Conservation (phyloP, 2,888 invertebrate species). For the Orthosia gothica region DNA sequence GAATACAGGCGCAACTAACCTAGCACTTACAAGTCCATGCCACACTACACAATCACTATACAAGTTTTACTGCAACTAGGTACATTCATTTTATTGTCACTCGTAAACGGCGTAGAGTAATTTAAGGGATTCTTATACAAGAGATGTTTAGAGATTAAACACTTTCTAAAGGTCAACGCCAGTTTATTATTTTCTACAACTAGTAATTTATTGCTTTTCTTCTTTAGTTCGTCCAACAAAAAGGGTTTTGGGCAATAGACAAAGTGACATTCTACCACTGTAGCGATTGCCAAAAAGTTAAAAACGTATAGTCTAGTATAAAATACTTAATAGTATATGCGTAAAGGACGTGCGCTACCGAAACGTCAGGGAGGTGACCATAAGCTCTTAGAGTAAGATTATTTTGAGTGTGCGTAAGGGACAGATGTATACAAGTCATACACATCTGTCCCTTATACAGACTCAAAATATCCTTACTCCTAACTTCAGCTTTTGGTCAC, state of each 20-base stretch:
- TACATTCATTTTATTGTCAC: conserved; percentile 64
- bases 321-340: too few relatives aligned
- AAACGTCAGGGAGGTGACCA: too few relatives aligned
- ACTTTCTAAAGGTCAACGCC: conserved; percentile 61
- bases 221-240: neutral
- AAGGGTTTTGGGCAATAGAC: neutral
- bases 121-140: conserved; percentile 52
- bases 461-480: too few relatives aligned
- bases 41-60: conserved; percentile 52
- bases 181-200: conserved; percentile 25
- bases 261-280: neutral
- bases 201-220: conserved; percentile 10
- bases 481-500: too few relatives aligned
- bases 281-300: neutral
- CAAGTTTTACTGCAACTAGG: conserved; percentile 48
- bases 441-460: too few relatives aligned
- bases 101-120: conserved; percentile 62
- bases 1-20: conserved; percentile 28
- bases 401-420: too few relatives aligned
- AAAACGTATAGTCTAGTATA: neutral
- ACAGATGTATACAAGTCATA: too few relatives aligned
- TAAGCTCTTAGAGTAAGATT: too few relatives aligned
- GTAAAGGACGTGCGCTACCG: too few relatives aligned
- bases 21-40: conserved; percentile 27
- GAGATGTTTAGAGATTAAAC: conserved; percentile 47